phyloP scores from a whole-genome alignment of 2,888 invertebrate genomes.

The Cryptus viduatorius region DNA sequence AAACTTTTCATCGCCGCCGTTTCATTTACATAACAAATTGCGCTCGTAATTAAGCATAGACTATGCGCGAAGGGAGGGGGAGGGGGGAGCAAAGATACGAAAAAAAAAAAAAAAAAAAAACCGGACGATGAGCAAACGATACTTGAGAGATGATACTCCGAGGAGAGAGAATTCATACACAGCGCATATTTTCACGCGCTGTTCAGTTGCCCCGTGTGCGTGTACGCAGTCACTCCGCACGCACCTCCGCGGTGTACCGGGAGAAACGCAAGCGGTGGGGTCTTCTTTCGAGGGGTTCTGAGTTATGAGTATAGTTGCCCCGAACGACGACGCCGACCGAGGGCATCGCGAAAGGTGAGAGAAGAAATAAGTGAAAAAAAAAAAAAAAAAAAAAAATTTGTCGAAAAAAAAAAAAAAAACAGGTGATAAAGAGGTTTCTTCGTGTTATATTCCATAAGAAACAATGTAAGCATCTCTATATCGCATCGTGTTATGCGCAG shows the following conservation, averaged over 20 bases:
- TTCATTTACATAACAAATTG: constrained; percentile 74
- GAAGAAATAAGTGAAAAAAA: constrained; percentile 45
- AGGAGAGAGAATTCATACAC: constrained; percentile 1
- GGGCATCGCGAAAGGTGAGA: constrained; percentile 51
- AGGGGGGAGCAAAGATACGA: neutral
- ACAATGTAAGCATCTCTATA: constrained; percentile 49
- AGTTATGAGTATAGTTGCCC: constrained; percentile 60
- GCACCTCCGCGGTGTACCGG: neutral
- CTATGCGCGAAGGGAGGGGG: constrained; percentile 8
- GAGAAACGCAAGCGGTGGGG: constrained; percentile 1
- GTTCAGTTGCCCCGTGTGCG: constrained; percentile 59
- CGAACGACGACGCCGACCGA: constrained; percentile 35
- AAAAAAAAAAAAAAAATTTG: constrained; percentile 41
- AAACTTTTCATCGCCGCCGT: constrained; percentile 71
- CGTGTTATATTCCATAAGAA: constrained; percentile 33
- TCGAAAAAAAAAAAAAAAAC: constrained; percentile 39
- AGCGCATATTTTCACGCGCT: constrained; percentile 34
- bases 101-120: constrained; percentile 47
- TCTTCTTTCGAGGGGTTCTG: constrained; percentile 24
- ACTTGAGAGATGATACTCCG: constrained; percentile 33
- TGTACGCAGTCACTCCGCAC: constrained; percentile 59
- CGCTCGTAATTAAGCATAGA: constrained; percentile 72
- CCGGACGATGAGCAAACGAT: constrained; percentile 45
- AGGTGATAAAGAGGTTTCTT: constrained; percentile 38
- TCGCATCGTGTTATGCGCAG: constrained; percentile 46